These are phyloP conservation scores for Gymnodraco acuticeps DNA, from an alignment of 2,797 vertebrate species.

Conservation along the genomic window DNA sequence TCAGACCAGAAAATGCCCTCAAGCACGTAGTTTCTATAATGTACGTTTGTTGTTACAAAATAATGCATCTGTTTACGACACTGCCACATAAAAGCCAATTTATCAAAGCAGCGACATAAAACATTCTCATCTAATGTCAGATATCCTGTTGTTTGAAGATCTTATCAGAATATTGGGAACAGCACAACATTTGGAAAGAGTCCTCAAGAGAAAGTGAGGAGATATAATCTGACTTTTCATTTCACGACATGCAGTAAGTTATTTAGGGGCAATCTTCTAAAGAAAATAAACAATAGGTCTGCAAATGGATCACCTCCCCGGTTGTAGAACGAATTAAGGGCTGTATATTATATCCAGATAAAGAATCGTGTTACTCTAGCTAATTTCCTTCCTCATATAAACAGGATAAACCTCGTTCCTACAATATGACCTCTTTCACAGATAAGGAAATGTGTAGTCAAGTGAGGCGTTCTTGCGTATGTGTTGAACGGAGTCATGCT, in stretches of 20 bases:
- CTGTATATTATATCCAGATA: slow-evolving; percentile 10
- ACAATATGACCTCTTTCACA: not conserved
- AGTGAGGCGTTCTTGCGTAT: not conserved
- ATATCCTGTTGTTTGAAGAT: slow-evolving; percentile 28
- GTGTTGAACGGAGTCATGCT: not conserved
- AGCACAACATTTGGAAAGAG: not conserved
- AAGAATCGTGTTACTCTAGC: not conserved
- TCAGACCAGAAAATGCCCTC: not conserved
- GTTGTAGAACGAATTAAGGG: slow-evolving; percentile 27
- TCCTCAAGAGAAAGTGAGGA: not conserved
- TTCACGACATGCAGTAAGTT: not conserved
- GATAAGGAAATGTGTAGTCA: not conserved
- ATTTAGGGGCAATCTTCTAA: not conserved
- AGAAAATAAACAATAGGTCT: slow-evolving; percentile 51
- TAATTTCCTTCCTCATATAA: slow-evolving; percentile 68
- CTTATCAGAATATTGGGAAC: not conserved
- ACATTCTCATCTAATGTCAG: not conserved
- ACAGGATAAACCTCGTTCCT: not conserved
- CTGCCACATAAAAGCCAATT: not conserved
- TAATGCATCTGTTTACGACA: not conserved
- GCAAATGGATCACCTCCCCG: slow-evolving; percentile 7
- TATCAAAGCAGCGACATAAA: not conserved
- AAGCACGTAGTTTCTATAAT: not conserved
- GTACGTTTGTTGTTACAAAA: not conserved
- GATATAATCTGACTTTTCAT: slow-evolving; percentile 23